These are phyloP conservation scores for Camponotus vicinus DNA, from an alignment of 1,140 invertebrate species.

Conservation along the genomic window DNA sequence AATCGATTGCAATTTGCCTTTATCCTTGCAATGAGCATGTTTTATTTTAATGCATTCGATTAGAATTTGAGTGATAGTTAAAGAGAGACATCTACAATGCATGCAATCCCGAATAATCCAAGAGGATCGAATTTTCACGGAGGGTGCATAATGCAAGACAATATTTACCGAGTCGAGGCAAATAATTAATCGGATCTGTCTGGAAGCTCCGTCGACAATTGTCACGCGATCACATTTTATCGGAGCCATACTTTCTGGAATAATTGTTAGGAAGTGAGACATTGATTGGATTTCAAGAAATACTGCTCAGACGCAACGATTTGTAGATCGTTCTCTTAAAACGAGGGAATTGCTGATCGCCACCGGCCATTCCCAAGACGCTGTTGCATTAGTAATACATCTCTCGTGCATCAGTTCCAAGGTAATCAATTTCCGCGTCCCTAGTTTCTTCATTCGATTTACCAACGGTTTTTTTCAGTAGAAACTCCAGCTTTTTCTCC, in stretches of 20 bases:
- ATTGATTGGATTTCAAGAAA: neutral
- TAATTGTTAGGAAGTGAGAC: slow-evolving; percentile 1
- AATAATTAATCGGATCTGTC: slow-evolving; percentile 54
- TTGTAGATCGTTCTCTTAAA: slow-evolving; percentile 21
- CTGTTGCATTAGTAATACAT: slow-evolving; percentile 49
- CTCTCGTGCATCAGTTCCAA: slow-evolving; percentile 58
- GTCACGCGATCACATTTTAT: neutral
- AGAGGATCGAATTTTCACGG: neutral
- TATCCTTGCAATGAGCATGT: neutral
- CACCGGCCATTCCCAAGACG: slow-evolving; percentile 21
- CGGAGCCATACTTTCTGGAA: neutral
- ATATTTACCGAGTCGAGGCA: slow-evolving; percentile 53
- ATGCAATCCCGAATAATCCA: slow-evolving; percentile 7
- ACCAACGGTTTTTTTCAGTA: slow-evolving; percentile 2
- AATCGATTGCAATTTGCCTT: slow-evolving; percentile 10
- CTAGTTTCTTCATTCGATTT: slow-evolving; percentile 33
- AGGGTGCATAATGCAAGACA: slow-evolving; percentile 59
- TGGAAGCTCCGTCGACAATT: neutral
- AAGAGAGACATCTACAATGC: slow-evolving; percentile 11
- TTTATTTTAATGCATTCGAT: slow-evolving; percentile 1
- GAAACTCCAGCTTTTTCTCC: neutral
- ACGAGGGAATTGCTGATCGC: neutral
- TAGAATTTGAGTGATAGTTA: neutral
- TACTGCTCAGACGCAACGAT: slow-evolving; percentile 3
- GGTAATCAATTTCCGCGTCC: slow-evolving; percentile 59